Conservation (phyloP, 2,113 vertebrate species). For the Oplegnathus fasciatus region DNA sequence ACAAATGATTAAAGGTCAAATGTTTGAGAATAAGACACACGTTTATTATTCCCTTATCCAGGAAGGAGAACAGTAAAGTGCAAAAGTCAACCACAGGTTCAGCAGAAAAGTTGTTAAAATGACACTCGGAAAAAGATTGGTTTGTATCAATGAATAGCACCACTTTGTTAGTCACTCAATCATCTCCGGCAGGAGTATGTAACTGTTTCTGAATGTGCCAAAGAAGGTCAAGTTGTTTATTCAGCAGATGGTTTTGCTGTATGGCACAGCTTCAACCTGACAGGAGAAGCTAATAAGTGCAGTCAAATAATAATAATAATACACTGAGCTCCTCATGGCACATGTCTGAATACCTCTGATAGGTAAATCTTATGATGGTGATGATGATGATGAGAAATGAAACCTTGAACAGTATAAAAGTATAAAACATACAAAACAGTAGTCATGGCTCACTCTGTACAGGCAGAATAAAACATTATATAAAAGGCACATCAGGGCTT, state of each 20-base stretch:
- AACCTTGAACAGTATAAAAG: conserved; percentile 35
- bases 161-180: conserved; percentile 53
- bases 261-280: background rate
- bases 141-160: conserved; percentile 36
- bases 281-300: conserved; percentile 9
- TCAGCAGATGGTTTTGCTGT: background rate
- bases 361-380: background rate
- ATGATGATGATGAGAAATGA: conserved; percentile 27
- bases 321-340: background rate
- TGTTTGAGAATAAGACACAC: conserved; percentile 37
- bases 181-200: conserved; percentile 5
- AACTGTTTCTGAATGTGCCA: background rate
- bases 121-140: conserved; percentile 5
- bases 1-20: background rate
- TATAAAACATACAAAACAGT: conserved; percentile 65
- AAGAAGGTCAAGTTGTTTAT: background rate
- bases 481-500: conserved; percentile 42
- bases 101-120: conserved; percentile 45
- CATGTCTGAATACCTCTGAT: background rate
- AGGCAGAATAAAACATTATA: conserved; percentile 15
- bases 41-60: conserved; percentile 74
- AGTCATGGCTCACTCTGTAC: conserved; percentile 66
- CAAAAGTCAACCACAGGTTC: conserved; percentile 75
- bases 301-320: background rate
- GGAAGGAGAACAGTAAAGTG: conserved; percentile 82